phyloP scores from a whole-genome alignment of 2,888 invertebrate species.

The Leptopilina myrica region DNA sequence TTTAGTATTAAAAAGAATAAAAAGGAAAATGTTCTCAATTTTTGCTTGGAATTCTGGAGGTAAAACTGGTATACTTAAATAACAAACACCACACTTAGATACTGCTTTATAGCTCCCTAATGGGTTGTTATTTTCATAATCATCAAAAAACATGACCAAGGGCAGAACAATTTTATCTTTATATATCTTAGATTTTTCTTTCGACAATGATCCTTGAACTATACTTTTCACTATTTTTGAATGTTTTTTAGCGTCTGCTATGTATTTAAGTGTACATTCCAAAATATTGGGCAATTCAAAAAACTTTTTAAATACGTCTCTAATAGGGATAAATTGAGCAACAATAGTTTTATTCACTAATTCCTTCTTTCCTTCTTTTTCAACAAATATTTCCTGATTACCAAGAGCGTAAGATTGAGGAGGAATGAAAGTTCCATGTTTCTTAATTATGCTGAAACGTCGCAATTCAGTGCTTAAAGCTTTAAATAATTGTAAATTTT shows the following conservation, averaged over 20 bases:
- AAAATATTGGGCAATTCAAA: neutral
- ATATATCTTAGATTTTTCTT: neutral
- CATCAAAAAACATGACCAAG: neutral
- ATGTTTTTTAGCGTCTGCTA: neutral
- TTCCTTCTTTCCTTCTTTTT: constrained; percentile 4
- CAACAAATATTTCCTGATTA: neutral
- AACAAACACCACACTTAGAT: neutral
- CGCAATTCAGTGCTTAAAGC: neutral
- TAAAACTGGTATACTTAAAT: neutral
- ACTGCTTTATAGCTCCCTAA: neutral
- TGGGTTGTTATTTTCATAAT: no score
- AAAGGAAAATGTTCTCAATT: neutral
- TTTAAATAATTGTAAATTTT: neutral
- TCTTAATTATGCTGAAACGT: neutral
- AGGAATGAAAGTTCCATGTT: neutral
- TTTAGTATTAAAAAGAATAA: neutral
- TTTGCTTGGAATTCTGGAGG: neutral
- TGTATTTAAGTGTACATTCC: neutral
- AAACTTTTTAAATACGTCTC: neutral
- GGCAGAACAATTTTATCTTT: neutral
- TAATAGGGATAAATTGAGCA: no score
- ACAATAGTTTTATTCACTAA: neutral
- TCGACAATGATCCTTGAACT: neutral
- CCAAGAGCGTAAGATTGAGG: neutral
- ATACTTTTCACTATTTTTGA: neutral